phyloP scores from a whole-genome alignment of 2,113 vertebrate genomes.

The Apteryx owenii region DNA sequence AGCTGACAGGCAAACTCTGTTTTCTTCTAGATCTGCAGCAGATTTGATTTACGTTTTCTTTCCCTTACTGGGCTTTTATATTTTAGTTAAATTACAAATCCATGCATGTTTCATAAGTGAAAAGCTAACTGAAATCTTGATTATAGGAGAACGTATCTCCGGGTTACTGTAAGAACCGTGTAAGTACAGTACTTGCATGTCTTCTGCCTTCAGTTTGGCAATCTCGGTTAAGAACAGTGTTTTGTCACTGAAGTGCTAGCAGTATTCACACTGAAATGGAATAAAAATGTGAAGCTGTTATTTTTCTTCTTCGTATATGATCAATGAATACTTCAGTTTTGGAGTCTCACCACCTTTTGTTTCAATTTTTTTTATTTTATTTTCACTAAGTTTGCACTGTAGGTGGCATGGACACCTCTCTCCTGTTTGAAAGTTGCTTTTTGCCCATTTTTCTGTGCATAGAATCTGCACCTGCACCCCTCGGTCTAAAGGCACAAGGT shows the following conservation, averaged over 20 bases:
- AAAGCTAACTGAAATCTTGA: neutral
- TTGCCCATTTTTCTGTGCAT: neutral
- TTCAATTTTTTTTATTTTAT: neutral
- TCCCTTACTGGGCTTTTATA: neutral
- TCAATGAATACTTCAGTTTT: neutral
- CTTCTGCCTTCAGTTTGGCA: fast-evolving
- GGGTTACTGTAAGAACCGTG: neutral
- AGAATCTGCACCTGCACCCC: conserved; percentile 26
- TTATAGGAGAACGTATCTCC: neutral
- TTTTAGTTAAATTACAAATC: neutral
- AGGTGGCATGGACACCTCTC: conserved; percentile 3
- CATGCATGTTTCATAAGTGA: neutral
- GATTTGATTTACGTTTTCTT: neutral
- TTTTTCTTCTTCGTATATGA: neutral
- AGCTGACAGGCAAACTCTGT: neutral
- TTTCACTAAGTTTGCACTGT: neutral
- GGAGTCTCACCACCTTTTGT: neutral
- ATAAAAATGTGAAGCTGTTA: neutral
- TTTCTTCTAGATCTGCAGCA: neutral
- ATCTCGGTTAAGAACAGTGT: fast-evolving
- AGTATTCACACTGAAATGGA: neutral
- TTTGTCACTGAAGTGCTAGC: neutral
- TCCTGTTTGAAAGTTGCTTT: conserved; percentile 14
- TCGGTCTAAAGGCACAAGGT: conserved; percentile 38
- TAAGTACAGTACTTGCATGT: neutral